Evolutionary conservation across 2,113 vertebrate species (phyloP).

Genomic region (Dipodomys stephensi): DNA sequence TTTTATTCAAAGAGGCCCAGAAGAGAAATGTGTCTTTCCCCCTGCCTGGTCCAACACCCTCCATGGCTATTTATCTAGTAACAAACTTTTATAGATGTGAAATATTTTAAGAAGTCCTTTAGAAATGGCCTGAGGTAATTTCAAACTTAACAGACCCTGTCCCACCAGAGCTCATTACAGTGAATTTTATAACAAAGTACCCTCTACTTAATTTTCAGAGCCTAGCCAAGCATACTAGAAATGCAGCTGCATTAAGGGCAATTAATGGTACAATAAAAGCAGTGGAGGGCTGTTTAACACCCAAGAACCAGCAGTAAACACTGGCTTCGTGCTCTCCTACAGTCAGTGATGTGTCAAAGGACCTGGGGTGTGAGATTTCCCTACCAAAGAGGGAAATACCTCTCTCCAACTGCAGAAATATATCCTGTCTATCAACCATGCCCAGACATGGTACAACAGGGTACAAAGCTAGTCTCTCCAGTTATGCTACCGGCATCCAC

Average conservation of each 20-base stretch:
- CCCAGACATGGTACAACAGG: conserved; percentile 63
- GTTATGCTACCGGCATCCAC: conserved; percentile 85
- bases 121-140: conserved; percentile 94
- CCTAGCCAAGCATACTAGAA: conserved; percentile 90
- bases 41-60: conserved; percentile 74
- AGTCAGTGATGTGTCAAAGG: conserved; percentile 84
- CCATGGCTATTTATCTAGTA: conserved; percentile 88
- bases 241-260: conserved; percentile 93
- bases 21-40: conserved; percentile 31
- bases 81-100: conserved; percentile 90
- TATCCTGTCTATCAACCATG: conserved; percentile 79
- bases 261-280: conserved; percentile 95
- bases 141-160: conserved; percentile 94
- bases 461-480: conserved; percentile 83
- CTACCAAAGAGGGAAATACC: conserved; percentile 55
- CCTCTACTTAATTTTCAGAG: conserved; percentile 94
- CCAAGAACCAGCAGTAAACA: conserved; percentile 91
- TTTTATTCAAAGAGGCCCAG: conserved; percentile 72
- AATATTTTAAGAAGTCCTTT: conserved; percentile 90
- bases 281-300: conserved; percentile 90
- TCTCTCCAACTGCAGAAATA: conserved; percentile 55
- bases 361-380: conserved; percentile 76
- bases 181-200: conserved; percentile 95
- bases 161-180: conserved; percentile 96
- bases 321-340: conserved; percentile 81